Conservation (phyloP, 2,113 vertebrate genomes). For the Holacanthus passer region DNA sequence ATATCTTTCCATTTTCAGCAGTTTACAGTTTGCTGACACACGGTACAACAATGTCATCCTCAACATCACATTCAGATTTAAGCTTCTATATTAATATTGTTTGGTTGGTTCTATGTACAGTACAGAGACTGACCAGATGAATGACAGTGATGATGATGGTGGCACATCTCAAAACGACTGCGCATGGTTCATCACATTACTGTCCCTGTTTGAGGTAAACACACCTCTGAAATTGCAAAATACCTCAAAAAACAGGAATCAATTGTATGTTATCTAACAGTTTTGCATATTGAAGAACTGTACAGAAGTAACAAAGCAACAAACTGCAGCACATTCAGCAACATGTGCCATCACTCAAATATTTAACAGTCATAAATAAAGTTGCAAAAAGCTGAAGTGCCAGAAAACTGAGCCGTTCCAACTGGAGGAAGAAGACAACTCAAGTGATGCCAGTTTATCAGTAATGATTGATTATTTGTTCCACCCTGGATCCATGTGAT, state of each 20-base stretch:
- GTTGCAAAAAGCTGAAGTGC: not conserved
- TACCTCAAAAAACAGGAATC: not conserved
- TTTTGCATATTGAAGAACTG: not conserved
- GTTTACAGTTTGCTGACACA: not conserved
- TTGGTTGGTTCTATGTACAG: not conserved
- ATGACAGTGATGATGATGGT: no score
- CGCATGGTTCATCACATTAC: no score
- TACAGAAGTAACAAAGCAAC: not conserved
- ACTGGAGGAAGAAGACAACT: not conserved
- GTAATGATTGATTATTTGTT: not conserved
- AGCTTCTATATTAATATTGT: not conserved
- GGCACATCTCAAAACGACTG: no score
- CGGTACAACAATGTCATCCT: not conserved
- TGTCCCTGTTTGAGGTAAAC: no score
- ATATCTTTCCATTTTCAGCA: not conserved
- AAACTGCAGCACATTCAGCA: slow-evolving; percentile 4
- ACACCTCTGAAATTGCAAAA: not conserved
- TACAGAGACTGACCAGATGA: not conserved
- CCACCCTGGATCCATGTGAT: not conserved
- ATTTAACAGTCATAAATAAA: not conserved
- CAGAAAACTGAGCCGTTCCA: not conserved
- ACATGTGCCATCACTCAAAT: not conserved
- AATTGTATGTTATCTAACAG: not conserved
- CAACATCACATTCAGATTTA: not conserved
- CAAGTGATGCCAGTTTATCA: not conserved